phyloP scores from a whole-genome alignment of 2,113 vertebrate species.

The Corythoichthys intestinalis region DNA sequence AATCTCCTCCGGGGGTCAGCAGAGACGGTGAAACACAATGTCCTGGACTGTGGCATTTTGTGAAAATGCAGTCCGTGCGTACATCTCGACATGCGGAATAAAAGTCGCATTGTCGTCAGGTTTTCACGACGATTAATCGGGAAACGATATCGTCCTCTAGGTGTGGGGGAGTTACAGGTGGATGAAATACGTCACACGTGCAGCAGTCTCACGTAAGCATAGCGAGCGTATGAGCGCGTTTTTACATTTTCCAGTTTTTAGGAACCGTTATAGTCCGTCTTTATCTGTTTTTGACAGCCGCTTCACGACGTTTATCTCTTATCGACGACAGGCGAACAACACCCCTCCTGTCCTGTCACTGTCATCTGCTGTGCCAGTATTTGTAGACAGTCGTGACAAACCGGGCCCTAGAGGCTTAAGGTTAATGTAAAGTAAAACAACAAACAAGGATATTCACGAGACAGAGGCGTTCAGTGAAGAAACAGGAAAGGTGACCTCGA shows the following conservation, averaged over 20 bases:
- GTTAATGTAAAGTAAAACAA: background rate
- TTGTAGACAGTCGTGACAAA: background rate
- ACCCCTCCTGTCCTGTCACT: slow-evolving; percentile 68
- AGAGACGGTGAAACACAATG: slow-evolving; percentile 29
- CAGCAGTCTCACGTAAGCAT: background rate
- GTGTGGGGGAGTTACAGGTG: background rate
- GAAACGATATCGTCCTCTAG: background rate
- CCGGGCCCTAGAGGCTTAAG: background rate
- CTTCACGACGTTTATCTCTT: slow-evolving; percentile 54
- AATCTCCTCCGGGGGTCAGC: slow-evolving; percentile 27
- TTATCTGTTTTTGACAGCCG: slow-evolving; percentile 68
- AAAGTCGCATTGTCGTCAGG: slow-evolving; percentile 44
- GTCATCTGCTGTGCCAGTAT: slow-evolving; percentile 39
- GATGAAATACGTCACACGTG: slow-evolving; percentile 6
- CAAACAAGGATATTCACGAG: background rate
- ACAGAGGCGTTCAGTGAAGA: background rate
- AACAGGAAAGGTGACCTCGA: slow-evolving; percentile 57
- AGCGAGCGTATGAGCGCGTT: background rate
- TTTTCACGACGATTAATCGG: background rate
- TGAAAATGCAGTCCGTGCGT: slow-evolving; percentile 28
- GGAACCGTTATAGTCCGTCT: slow-evolving; percentile 57
- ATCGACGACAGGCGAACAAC: slow-evolving; percentile 37
- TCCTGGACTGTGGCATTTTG: slow-evolving; percentile 33
- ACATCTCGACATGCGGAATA: slow-evolving; percentile 42
- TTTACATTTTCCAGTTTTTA: slow-evolving; percentile 30